These are phyloP conservation scores for Polypterus senegalus DNA, from an alignment of 2,113 vertebrate species.

Conservation along the genomic window DNA sequence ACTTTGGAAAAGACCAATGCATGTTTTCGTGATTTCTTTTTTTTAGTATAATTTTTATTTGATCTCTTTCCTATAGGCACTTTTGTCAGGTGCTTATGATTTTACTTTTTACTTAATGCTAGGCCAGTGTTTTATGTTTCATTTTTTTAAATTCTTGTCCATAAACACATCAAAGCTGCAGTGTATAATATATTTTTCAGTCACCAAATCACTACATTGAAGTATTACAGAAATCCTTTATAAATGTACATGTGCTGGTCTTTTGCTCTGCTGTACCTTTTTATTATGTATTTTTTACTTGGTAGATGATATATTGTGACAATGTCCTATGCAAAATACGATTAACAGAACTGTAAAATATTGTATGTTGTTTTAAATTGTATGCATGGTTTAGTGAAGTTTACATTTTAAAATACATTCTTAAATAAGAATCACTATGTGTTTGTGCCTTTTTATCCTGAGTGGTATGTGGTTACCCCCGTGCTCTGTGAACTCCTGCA, in stretches of 20 bases:
- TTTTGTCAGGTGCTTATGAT: slow-evolving; percentile 50
- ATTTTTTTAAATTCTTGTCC: slow-evolving; percentile 25
- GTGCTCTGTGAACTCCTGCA: too few species aligned
- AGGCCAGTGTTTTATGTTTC: slow-evolving; percentile 39
- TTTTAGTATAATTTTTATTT: slow-evolving; percentile 21
- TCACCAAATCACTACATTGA: slow-evolving; percentile 63
- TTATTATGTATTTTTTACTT: slow-evolving; percentile 66
- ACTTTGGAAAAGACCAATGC: slow-evolving; percentile 56
- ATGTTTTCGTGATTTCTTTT: slow-evolving; percentile 54
- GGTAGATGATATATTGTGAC: slow-evolving; percentile 70
- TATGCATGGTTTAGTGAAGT: slow-evolving; percentile 74
- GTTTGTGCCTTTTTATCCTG: slow-evolving; percentile 9
- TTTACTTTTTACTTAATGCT: slow-evolving; percentile 47
- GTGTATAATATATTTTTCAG: slow-evolving; percentile 37
- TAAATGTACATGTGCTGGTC: slow-evolving; percentile 56
- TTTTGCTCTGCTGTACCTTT: slow-evolving; percentile 67
- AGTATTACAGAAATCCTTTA: slow-evolving; percentile 55
- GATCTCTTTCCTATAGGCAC: slow-evolving; percentile 29
- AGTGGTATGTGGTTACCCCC: too few species aligned
- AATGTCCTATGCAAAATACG: slow-evolving; percentile 71
- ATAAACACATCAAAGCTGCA: slow-evolving; percentile 51
- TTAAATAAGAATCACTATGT: slow-evolving; percentile 46
- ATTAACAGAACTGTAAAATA: slow-evolving; percentile 66
- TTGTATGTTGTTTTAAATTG: slow-evolving; percentile 71
- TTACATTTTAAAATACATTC: slow-evolving; percentile 73